These are phyloP conservation scores for Xenotilapia flavipinnis DNA, from an alignment of 2,113 vertebrate species.

Conservation along the genomic window DNA sequence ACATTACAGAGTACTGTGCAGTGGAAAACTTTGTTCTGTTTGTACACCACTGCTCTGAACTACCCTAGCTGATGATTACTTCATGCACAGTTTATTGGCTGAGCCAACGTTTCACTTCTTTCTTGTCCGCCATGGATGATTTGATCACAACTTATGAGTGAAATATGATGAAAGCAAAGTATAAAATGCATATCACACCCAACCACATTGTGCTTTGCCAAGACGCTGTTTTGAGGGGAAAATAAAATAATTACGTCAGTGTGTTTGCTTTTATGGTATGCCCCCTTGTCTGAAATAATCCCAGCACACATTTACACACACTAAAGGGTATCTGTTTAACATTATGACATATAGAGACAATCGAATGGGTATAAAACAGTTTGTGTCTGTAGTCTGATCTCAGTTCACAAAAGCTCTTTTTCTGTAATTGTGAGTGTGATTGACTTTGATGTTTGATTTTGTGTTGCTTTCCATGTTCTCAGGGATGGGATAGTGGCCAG, in stretches of 20 bases:
- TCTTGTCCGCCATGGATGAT: conserved; percentile 4
- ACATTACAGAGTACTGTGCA: not conserved
- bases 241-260: conserved; percentile 34
- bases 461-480: conserved; percentile 29
- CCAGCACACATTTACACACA: not conserved
- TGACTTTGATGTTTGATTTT: conserved; percentile 19
- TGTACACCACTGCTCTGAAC: not conserved
- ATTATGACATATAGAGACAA: conserved; percentile 22
- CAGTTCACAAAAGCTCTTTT: not conserved
- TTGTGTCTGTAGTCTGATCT: not conserved
- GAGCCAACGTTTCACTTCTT: not conserved
- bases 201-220: conserved; percentile 5
- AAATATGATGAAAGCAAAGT: conserved; percentile 40
- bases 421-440: not conserved
- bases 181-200: conserved; percentile 22
- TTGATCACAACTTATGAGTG: not conserved
- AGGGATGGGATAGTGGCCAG: conserved; percentile 85
- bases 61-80: not conserved
- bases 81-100: not conserved
- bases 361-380: not conserved
- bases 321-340: conserved; percentile 28
- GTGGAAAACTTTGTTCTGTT: not conserved
- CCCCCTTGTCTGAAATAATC: conserved; percentile 30
- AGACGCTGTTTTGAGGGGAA: conserved; percentile 16
- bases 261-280: conserved; percentile 23